Conservation (phyloP, 2,797 vertebrate species). For the Dendrocincla fuliginosa region DNA sequence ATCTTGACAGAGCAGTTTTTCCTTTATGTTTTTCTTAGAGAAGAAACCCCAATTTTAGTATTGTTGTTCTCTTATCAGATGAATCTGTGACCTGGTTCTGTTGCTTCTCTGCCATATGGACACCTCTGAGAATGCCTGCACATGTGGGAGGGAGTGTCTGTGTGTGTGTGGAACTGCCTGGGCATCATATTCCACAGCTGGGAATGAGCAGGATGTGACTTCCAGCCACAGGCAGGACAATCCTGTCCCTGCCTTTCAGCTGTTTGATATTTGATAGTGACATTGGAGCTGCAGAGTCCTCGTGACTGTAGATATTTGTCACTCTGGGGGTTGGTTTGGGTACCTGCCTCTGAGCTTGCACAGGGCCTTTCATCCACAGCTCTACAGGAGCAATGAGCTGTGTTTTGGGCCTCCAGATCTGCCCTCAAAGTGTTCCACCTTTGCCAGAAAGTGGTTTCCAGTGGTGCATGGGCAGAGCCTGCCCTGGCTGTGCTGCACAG, state of each 20-base stretch:
- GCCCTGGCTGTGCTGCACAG: neutral
- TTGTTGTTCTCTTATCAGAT: neutral
- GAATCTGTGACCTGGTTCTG: neutral
- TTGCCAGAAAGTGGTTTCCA: neutral
- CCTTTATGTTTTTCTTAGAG: neutral
- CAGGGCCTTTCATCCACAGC: neutral
- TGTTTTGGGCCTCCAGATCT: neutral
- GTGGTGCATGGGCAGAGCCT: neutral
- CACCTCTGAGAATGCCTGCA: neutral
- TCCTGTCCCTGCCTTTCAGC: neutral
- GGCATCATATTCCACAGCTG: neutral
- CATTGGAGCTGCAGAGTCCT: neutral
- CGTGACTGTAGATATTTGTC: neutral
- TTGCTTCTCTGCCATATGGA: neutral
- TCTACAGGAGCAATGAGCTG: neutral
- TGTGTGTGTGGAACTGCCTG: neutral
- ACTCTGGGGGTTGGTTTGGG: neutral
- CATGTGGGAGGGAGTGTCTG: neutral
- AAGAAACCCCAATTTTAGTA: neutral
- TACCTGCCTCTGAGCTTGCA: neutral
- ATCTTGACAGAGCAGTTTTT: neutral
- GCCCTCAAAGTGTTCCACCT: neutral
- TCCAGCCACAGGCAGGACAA: neutral
- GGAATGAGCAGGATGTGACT: neutral
- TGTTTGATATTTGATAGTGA: neutral